phyloP scores from a whole-genome alignment of 2,113 vertebrate genomes.

The Haemorhous mexicanus region DNA sequence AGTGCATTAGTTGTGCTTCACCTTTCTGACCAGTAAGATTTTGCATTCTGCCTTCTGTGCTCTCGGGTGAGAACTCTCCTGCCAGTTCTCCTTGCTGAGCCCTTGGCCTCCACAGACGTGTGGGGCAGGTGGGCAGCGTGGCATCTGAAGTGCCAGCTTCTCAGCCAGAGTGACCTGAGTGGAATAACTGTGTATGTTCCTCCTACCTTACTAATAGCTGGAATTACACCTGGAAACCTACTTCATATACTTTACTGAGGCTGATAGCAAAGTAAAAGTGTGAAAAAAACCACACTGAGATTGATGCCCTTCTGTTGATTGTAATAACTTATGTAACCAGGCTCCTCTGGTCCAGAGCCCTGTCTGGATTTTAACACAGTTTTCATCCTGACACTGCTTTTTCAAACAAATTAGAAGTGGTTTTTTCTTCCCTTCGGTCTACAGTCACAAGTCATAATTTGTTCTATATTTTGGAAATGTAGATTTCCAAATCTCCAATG shows the following conservation, averaged over 20 bases:
- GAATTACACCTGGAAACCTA: not conserved
- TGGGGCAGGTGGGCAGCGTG: fast-evolving
- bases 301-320: not conserved
- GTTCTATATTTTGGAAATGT: not conserved
- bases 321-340: not conserved
- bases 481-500: not conserved
- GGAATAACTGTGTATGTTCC: not conserved
- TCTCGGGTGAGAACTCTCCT: not conserved
- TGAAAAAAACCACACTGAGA: not conserved
- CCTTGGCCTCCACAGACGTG: fast-evolving
- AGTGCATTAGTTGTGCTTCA: not conserved
- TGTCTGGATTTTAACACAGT: not conserved
- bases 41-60: not conserved
- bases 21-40: not conserved
- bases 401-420: not conserved
- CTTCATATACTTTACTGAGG: not conserved
- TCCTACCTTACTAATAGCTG: not conserved
- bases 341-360: not conserved
- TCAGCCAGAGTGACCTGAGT: not conserved
- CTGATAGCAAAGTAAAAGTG: not conserved
- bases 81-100: not conserved
- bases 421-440: not conserved
- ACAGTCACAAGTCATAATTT: not conserved
- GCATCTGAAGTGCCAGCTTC: not conserved
- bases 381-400: not conserved